A percentile compares a stretch with the other conserved stretches of the same genome.
phyloP scores from a whole-genome alignment of 2,888 invertebrate genomes.

The Zelleria hepariella region DNA sequence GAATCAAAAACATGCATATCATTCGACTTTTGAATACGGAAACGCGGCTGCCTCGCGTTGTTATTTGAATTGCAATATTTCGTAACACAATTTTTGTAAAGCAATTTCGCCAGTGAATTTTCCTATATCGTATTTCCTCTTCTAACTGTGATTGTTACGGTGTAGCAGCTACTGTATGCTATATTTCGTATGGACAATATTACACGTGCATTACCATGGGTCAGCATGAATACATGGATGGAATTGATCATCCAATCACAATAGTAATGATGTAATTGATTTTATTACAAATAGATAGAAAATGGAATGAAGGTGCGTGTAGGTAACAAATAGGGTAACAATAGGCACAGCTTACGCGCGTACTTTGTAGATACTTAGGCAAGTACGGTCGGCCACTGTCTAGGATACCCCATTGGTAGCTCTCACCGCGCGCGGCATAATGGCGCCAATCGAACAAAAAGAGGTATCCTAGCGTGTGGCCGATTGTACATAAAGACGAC shows the following conservation, averaged over 20 bases:
- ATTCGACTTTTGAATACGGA: neutral
- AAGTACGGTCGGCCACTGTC: no score
- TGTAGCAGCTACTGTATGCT: neutral
- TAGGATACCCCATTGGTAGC: no score
- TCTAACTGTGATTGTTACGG: no score
- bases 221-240: neutral
- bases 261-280: neutral
- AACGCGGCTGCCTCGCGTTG: neutral
- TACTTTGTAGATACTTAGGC: no score
- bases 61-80: neutral
- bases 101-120: neutral
- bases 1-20: neutral
- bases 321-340: constrained; percentile 10
- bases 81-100: constrained; percentile 20
- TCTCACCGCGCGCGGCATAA: no score
- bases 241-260: neutral
- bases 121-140: neutral
- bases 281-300: neutral
- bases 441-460: no score
- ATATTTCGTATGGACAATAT: neutral
- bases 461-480: no score
- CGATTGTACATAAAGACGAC: no score
- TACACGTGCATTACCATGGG: neutral
- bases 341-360: no score
- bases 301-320: neutral